Base-by-base conservation (phyloP, 2,797 vertebrate species). In the Rachycentron canadum region DNA sequence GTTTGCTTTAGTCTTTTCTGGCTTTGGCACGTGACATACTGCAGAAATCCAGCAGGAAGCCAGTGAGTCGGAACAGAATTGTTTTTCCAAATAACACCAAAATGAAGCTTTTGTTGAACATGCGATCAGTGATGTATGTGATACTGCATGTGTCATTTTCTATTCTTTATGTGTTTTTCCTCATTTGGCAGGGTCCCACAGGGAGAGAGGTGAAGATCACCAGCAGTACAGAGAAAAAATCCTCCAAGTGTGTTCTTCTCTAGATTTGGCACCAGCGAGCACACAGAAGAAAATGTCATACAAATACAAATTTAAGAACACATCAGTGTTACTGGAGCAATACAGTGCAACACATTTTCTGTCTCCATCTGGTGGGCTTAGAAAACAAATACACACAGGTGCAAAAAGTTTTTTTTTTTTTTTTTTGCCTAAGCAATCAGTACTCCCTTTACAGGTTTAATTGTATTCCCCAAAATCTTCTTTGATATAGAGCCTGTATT, bases 11-110 rank as follows among this genome's bases (percentile, higher is more conserved):
- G 97, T 96, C 97, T 1, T 98, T 98, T 88, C 85, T 89, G 79
- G 82, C 95, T 61, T 92, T 98, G 93, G 97, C 97, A 2, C 89
- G 91, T 50, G 97, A 98, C 88, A 98, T 98, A 85, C 92, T 98
- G 79, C 93, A 96, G 80, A 97, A 95, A 90, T 93, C 92, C 73
- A 94, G 67, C 89, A 96, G 92, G 88, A 96, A 95, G 89, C 47
- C 88, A 71, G 96, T 96, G 79, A 93, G 94, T 92, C n/a, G 17
- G 1, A 69, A 34, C 23, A 57, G 14, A 73, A 7, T 17, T 25
- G 9, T 60, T 16, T 4, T 6, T 19, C 10, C 6, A 4, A 50
- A 62, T n/a, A 26, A 53, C 0, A n/a, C 12, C 38, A 62, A 45
- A 73, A 1, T 40, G n/a, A 57, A 49, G 13, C 30, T 43, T 67